Evolutionary conservation across 2,797 vertebrate genomes (phyloP).

Genomic region (Scolopax rusticola): DNA sequence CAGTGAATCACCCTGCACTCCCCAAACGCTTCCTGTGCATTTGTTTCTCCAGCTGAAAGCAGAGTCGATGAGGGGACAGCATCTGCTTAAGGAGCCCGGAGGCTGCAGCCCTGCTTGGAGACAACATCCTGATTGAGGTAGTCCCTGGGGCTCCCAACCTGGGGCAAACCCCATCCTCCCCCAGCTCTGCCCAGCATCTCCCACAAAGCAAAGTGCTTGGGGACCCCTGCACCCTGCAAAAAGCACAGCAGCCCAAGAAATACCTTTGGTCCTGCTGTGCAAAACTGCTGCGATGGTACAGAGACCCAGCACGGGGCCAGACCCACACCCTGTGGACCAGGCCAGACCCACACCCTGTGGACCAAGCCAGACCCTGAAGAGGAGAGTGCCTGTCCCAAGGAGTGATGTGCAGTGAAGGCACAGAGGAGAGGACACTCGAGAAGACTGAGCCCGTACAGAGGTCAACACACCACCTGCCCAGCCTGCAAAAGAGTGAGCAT

Average conservation of each 20-base stretch:
- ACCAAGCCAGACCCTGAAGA: background rate
- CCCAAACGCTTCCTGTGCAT: fast-evolving
- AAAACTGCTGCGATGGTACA: fast-evolving
- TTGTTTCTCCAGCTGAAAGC: background rate
- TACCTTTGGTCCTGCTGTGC: background rate
- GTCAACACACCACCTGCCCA: background rate
- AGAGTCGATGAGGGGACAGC: fast-evolving
- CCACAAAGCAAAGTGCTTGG: fast-evolving
- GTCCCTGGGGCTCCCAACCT: background rate
- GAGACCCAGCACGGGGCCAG: fast-evolving
- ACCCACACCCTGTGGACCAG: background rate
- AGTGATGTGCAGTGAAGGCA: fast-evolving
- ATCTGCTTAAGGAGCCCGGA: fast-evolving
- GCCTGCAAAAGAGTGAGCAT: background rate
- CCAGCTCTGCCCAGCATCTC: background rate
- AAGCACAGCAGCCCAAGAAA: fast-evolving
- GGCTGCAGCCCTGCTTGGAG: background rate
- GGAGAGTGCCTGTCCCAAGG: background rate
- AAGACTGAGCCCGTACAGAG: fast-evolving
- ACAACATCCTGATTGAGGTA: fast-evolving
- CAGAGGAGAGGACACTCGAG: background rate
- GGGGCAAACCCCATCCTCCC: background rate
- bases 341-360: background rate
- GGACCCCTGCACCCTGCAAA: fast-evolving
- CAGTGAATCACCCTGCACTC: fast-evolving